A percentile compares a stretch with the other conserved stretches of the same genome.
phyloP scores from a whole-genome alignment of 2,888 invertebrate species.

The Drosophila pseudotakahashii region DNA sequence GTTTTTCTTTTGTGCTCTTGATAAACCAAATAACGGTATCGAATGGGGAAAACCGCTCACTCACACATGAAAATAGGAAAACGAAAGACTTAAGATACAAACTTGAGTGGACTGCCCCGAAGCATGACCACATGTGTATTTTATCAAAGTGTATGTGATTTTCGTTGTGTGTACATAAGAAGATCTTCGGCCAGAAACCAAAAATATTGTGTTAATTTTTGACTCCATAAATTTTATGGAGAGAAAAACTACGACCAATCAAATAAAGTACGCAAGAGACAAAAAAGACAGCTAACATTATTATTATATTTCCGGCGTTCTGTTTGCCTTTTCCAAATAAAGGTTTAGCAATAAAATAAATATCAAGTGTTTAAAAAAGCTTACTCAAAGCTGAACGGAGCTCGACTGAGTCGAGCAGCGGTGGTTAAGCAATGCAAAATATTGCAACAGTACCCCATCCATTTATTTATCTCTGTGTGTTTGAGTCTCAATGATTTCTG shows the following conservation, averaged over 20 bases:
- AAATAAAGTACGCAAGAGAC: background rate
- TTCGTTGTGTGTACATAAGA: constrained; percentile 23
- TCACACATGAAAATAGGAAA: constrained; percentile 26
- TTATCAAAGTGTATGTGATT: constrained; percentile 18
- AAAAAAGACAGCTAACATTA: background rate
- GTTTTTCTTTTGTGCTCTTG: background rate
- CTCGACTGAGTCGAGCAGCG: constrained; percentile 3
- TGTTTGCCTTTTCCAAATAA: constrained; percentile 16
- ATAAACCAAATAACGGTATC: constrained; percentile 5
- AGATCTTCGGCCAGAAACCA: background rate
- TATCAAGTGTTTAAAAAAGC: constrained; percentile 17
- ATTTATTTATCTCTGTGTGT: constrained; percentile 43
- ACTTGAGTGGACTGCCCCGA: constrained; percentile 63
- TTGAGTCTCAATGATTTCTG: constrained; percentile 32
- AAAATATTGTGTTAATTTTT: background rate
- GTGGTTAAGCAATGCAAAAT: constrained; percentile 73
- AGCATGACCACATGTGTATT: constrained; percentile 53
- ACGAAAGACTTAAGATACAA: constrained; percentile 77
- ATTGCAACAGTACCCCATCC: constrained; percentile 62
- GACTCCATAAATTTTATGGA: background rate
- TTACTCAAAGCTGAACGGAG: constrained; percentile 16
- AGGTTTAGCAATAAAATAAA: constrained; percentile 24
- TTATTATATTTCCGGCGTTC: constrained; percentile 20
- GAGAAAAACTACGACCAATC: constrained; percentile 7
- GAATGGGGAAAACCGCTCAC: constrained; percentile 18